Base-by-base conservation (phyloP, 2,113 vertebrate genomes). In the Egretta garzetta region DNA sequence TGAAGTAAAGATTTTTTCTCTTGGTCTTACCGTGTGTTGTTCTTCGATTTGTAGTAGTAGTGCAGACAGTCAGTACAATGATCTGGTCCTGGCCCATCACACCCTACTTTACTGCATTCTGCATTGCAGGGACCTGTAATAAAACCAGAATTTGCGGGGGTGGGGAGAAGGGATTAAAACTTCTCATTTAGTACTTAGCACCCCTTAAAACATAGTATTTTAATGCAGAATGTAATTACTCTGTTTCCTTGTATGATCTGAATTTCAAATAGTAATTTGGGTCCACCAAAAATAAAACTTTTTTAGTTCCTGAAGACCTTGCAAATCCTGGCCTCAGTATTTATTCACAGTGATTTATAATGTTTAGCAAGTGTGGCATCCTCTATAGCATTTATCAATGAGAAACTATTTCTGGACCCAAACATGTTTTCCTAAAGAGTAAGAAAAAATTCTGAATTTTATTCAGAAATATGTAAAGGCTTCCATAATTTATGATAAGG, bases 41-140 rank as follows among this genome's bases (percentile, higher is more conserved):
- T 99, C 97, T 99, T 99, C 96, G 99, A 99, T 98, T 99, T 99
- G 95, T 99, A 99, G 98, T 99, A 99, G 96, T 99, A 99, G 93
- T 99, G 99, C 41, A 99, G 98, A 93, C 99, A 99, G 97, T 99
- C 99, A 94, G 95, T 99, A 97, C 99, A 99, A 92, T 99, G 99
- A 87, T 99, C 99, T 32, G 99, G 99, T 92, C 99, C 99, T 4
- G 99, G 99, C 5, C 99, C 99, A 56, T 99, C 99, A 93, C 99
- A 99, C 58, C 99, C 99, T 14, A 99, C 98, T 90, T 99, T 99
- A 77, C 98, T 99, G 97, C 99, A 99, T 96, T 99, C 99, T 59
- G 98, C 96, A 96, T 99, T 98, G 95, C 99, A 99, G 37, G 99
- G 98, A 63, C 99, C 99, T 99, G 91, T 35, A 90, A 73, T 28